Percentiles rank a stretch among this genome's conserved stretches.
phyloP scores from a whole-genome alignment of 2,888 invertebrate genomes.

The Sarcophaga caerulescens region DNA sequence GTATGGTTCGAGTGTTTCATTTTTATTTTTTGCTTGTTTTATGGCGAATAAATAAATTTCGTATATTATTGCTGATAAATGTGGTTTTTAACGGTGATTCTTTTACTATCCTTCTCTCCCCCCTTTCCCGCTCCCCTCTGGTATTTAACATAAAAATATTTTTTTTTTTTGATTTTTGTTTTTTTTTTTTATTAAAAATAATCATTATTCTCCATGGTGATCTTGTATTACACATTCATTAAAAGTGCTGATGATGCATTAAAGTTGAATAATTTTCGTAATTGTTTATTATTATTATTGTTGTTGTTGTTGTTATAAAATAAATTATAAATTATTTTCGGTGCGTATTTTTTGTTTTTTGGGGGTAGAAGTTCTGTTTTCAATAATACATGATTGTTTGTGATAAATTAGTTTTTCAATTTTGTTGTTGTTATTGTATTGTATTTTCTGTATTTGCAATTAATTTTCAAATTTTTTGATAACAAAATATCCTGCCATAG shows the following conservation, averaged over 20 bases:
- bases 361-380: background rate
- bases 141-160: background rate
- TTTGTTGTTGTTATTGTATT: too few species aligned
- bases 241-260: constrained; percentile 55
- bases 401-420: too few species aligned
- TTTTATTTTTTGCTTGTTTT: background rate
- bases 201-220: constrained; percentile 49
- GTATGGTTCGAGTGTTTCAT: constrained; percentile 5
- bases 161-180: background rate
- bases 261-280: constrained; percentile 43
- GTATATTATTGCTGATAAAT: constrained; percentile 56
- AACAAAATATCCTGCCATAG: too few species aligned
- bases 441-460: too few species aligned
- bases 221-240: constrained; percentile 47
- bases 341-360: background rate
- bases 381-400: constrained; percentile 1
- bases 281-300: constrained; percentile 41
- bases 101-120: background rate
- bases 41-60: constrained; percentile 50
- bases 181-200: constrained; percentile 8
- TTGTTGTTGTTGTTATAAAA: background rate
- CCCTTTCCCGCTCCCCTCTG: background rate
- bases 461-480: too few species aligned
- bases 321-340: too few species aligned
- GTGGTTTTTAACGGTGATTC: constrained; percentile 5